These are phyloP conservation scores for Mongoloraphidia duomilia DNA, from an alignment of 2,888 invertebrate genomes.

Conservation along the genomic window DNA sequence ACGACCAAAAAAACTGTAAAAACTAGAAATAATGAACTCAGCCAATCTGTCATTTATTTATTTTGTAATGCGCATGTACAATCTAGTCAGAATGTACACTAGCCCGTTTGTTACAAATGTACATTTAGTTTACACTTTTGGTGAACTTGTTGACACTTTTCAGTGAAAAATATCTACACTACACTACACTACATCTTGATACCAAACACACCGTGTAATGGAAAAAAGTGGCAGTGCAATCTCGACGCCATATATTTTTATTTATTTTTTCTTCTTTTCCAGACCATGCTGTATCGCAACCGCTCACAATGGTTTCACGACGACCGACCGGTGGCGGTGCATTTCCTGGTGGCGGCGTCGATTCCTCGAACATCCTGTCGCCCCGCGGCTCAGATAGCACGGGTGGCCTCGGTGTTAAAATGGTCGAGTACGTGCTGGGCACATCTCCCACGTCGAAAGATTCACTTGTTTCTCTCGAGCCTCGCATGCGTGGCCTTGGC, in stretches of 20 bases:
- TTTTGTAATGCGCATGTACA: too few species aligned
- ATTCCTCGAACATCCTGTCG: conserved; percentile 46
- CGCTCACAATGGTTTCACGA: conserved; percentile 63
- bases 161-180: too few species aligned
- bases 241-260: too few species aligned
- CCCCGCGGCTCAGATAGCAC: conserved; percentile 71
- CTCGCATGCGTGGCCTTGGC: conserved; percentile 47
- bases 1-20: too few species aligned
- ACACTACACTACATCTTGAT: too few species aligned
- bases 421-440: conserved; percentile 96
- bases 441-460: conserved; percentile 76
- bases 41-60: too few species aligned
- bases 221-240: background rate
- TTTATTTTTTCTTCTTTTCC: conserved; percentile 21
- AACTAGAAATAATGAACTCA: too few species aligned
- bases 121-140: too few species aligned
- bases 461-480: conserved; percentile 39
- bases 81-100: too few species aligned
- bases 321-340: conserved; percentile 47
- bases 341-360: conserved; percentile 44
- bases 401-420: conserved; percentile 85
- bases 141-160: too few species aligned
- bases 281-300: conserved; percentile 55
- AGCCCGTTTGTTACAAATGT: too few species aligned
- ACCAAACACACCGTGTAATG: too few species aligned